These are phyloP conservation scores for Aspidiotus destructor DNA, from an alignment of 2,888 invertebrate genomes.

Conservation along the genomic window DNA sequence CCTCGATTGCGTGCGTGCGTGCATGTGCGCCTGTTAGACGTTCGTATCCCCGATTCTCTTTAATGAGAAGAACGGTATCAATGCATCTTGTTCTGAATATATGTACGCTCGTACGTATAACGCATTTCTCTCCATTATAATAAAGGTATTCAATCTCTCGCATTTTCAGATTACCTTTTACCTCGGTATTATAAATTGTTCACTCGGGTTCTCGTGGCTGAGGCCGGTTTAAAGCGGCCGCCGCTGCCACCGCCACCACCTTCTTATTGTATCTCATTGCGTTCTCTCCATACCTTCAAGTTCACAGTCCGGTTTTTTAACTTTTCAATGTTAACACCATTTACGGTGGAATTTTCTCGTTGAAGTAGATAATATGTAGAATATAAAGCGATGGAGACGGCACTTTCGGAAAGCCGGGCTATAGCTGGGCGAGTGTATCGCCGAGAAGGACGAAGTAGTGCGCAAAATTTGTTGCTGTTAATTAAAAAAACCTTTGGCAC, in stretches of 20 bases:
- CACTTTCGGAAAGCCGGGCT: too few species aligned
- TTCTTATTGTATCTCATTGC: conserved; percentile 17
- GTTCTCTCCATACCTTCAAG: conserved; percentile 18
- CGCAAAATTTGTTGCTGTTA: too few species aligned
- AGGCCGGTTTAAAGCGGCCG: conserved; percentile 1
- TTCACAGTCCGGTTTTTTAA: conserved; percentile 26
- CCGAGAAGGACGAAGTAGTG: too few species aligned
- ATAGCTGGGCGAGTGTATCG: too few species aligned
- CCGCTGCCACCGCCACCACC: background rate
- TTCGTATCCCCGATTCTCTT: conserved; percentile 3
- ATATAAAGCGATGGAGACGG: too few species aligned
- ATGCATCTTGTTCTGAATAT: background rate
- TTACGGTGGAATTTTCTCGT: conserved; percentile 22
- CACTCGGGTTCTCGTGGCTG: background rate
- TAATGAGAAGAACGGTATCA: background rate
- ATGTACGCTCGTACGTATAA: conserved; percentile 3
- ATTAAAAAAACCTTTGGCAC: too few species aligned
- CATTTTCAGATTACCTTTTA: conserved; percentile 26
- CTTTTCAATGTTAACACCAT: conserved; percentile 29
- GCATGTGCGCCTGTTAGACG: background rate
- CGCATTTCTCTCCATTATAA: conserved; percentile 14
- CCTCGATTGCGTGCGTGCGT: background rate
- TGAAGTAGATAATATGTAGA: background rate
- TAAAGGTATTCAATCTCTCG: conserved; percentile 28
- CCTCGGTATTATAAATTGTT: background rate